Evolutionary conservation across 2,888 invertebrate genomes (phyloP).

Genomic region (Brachyptera risi): DNA sequence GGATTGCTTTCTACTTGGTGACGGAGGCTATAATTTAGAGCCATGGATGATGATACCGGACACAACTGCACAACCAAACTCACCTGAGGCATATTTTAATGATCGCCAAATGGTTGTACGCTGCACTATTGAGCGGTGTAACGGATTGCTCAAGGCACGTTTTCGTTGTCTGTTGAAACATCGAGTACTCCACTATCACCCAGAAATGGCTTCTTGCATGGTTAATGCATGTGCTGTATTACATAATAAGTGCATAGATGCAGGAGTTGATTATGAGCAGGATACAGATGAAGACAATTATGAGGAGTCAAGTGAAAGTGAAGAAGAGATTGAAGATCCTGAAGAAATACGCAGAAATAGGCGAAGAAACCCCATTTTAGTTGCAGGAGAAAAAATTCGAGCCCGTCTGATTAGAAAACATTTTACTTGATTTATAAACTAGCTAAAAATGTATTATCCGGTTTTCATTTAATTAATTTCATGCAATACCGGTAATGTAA

Average conservation of each 20-base stretch:
- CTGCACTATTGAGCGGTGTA: constrained; percentile 7
- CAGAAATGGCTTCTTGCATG: neutral
- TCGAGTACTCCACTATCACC: constrained; percentile 8
- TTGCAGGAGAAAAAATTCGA: neutral
- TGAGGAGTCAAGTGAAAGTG: neutral
- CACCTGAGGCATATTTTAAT: neutral
- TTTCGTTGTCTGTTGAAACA: neutral
- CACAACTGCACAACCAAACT: neutral
- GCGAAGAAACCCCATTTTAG: neutral
- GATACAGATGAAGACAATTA: neutral
- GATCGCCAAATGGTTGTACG: neutral
- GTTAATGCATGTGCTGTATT: neutral
- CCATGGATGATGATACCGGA: neutral
- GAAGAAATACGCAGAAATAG: neutral
- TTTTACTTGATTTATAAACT: too few relatives aligned
- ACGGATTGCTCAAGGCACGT: neutral
- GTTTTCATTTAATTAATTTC: too few relatives aligned
- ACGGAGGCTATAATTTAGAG: constrained; percentile 1
- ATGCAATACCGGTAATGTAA: too few relatives aligned
- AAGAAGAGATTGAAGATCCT: neutral
- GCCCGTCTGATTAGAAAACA: neutral
- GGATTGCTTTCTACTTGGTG: neutral
- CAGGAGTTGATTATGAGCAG: neutral
- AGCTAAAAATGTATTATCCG: too few relatives aligned
- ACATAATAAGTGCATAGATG: neutral